Percentiles rank a stretch among this genome's conserved stretches.
These are phyloP conservation scores for Plebejus anna DNA, from an alignment of 2,888 invertebrate species.

Conservation along the genomic window DNA sequence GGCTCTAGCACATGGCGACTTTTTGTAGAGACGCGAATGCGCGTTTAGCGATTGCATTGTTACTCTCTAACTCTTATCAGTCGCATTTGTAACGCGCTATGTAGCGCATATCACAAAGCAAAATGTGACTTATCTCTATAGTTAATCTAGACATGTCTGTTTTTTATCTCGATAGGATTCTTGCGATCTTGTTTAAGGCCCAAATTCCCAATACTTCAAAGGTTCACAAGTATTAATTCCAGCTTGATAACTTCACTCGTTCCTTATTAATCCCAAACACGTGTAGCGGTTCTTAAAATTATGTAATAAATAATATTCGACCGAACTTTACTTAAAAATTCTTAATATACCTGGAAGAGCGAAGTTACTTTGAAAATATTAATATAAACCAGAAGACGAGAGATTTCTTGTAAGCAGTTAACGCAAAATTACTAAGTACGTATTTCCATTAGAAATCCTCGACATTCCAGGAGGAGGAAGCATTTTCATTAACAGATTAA, in stretches of 20 bases:
- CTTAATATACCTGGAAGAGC: background rate
- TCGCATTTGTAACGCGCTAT: no score
- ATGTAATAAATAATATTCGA: background rate
- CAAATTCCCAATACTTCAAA: no score
- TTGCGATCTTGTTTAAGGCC: no score
- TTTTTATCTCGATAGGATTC: no score
- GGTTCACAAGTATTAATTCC: no score
- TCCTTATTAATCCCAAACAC: background rate
- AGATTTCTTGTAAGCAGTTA: background rate
- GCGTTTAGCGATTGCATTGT: no score
- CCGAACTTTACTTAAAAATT: background rate
- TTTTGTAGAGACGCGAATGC: background rate
- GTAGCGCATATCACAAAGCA: no score
- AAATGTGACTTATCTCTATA: no score
- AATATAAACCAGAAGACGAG: background rate
- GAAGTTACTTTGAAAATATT: background rate
- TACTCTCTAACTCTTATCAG: no score
- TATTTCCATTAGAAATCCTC: background rate
- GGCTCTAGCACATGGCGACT: background rate
- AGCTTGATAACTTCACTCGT: no score
- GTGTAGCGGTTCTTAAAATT: background rate
- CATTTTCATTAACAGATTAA: background rate
- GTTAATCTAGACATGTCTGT: no score
- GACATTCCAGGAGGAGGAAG: background rate
- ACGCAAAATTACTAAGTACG: background rate